A percentile compares a stretch with the other conserved stretches of the same genome.
Conservation (phyloP, 2,113 vertebrate genomes). For the Rattus rattus region DNA sequence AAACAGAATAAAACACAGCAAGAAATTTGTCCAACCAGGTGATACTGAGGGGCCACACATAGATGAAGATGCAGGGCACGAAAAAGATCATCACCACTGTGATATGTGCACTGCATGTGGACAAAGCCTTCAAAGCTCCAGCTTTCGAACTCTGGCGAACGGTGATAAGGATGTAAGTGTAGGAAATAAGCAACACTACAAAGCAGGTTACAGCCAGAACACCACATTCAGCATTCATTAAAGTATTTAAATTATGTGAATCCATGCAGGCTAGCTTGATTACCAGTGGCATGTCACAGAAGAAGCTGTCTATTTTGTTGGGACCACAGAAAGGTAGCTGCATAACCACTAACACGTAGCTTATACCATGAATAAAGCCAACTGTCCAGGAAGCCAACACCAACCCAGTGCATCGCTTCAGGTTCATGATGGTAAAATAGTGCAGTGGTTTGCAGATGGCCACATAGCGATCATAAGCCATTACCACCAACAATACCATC, state of each 20-base stretch:
- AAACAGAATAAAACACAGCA: constrained; percentile 73
- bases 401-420: constrained; percentile 35
- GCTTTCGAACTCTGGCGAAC: constrained; percentile 21
- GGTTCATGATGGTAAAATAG: constrained; percentile 74
- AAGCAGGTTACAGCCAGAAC: constrained; percentile 63
- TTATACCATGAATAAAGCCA: constrained; percentile 58
- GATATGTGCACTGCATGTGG: constrained; percentile 70
- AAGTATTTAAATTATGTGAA: constrained; percentile 8
- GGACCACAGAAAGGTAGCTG: constrained; percentile 50
- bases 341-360: constrained; percentile 48
- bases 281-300: constrained; percentile 69
- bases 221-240: constrained; percentile 67
- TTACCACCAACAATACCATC: constrained; percentile 70
- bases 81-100: constrained; percentile 69
- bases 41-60: constrained; percentile 68
- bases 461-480: constrained; percentile 81
- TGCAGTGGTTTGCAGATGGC: constrained; percentile 80
- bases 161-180: constrained; percentile 60
- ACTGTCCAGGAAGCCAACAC: constrained; percentile 25
- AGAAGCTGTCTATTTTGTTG: constrained; percentile 47
- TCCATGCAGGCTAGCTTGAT: constrained; percentile 71
- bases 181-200: constrained; percentile 59
- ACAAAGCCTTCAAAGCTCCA: constrained; percentile 61
- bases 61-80: constrained; percentile 69
- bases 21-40: constrained; percentile 67